phyloP scores from a whole-genome alignment of 2,888 invertebrate genomes.

The Tridacna crocea region DNA sequence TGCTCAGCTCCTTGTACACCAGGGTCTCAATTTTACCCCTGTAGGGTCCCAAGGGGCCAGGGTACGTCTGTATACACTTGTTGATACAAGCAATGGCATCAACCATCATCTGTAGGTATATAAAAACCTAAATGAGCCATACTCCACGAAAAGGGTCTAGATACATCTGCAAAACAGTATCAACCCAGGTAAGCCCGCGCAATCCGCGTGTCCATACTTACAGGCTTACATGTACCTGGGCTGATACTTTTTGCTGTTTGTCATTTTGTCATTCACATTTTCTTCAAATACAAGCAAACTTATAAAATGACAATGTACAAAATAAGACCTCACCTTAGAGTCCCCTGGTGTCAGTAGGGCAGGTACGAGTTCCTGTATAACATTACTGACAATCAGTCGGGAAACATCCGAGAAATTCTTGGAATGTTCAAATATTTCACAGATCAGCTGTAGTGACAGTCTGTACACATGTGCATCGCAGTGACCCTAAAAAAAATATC shows the following conservation, averaged over 20 bases:
- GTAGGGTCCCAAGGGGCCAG: constrained; percentile 66
- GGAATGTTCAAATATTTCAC: constrained; percentile 51
- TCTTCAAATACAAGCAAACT: too few species aligned
- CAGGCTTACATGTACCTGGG: too few species aligned
- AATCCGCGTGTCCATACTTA: too few species aligned
- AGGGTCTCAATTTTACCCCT: constrained; percentile 51
- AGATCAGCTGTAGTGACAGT: constrained; percentile 54
- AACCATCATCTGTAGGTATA: constrained; percentile 48
- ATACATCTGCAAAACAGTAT: too few species aligned
- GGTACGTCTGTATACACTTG: constrained; percentile 57
- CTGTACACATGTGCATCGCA: constrained; percentile 43
- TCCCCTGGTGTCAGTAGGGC: constrained; percentile 44
- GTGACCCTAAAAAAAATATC: constrained; percentile 63
- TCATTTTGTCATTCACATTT: too few species aligned
- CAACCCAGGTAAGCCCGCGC: too few species aligned
- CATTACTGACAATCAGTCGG: constrained; percentile 60
- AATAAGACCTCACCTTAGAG: too few species aligned
- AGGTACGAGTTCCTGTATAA: constrained; percentile 64
- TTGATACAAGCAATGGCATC: constrained; percentile 56
- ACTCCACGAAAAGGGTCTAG: too few species aligned
- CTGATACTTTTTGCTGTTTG: too few species aligned
- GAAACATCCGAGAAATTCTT: constrained; percentile 66
- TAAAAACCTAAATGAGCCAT: background rate
- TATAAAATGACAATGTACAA: too few species aligned
- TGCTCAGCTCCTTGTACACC: constrained; percentile 10